Base-by-base conservation (phyloP, 2,888 invertebrate genomes). In the Pristionchus exspectatus region DNA sequence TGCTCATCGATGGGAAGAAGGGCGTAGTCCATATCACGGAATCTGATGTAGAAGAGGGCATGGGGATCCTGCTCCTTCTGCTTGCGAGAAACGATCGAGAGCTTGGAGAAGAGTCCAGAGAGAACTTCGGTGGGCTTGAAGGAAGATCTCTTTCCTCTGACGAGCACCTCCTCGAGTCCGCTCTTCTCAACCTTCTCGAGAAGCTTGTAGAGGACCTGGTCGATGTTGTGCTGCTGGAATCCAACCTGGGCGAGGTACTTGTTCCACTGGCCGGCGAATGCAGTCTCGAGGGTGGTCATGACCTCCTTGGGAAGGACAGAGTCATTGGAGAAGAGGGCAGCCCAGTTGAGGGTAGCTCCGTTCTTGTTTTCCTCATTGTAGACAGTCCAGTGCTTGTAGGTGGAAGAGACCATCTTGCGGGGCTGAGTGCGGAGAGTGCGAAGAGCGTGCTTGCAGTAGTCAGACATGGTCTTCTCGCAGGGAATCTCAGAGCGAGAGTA, bases 301-400 rank as follows among this genome's bases (percentile, higher is more conserved):
- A 91, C 54, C 81, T 92, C 90, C 90, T 90, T 90, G 90, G 91
- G 91, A 77, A 92, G 87, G 72, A 90, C 90, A 72, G 92, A 88
- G 91, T 93, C 92, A 91, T 91, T 90, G 89, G 93, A 92, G 91
- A 93, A 91, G 90, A 94, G 90, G 89, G 93, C 90, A 81, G 91
- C 92, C 50, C 92, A 90, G 89, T 92, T 92, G 89, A 93, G 90
- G 91, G 92, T 89, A 44, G 88, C 91, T 88, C 92, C 91, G 66
- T 91, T 91, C 88, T 92, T 63, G 88, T 90, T 66, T 56, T 92
- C 89, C 56, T 90, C 83, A 89, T 86, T 84, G 92, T 92, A 94
- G 88, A 93, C 72, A 81, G 93, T 92, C 69, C 91, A 86, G 86
- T 92, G 91, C 33, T 87, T 84, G 90, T 91, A 90, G 90, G 90